Conservation (phyloP, 2,888 invertebrate species). For the Caenorhabditis doughertyi region DNA sequence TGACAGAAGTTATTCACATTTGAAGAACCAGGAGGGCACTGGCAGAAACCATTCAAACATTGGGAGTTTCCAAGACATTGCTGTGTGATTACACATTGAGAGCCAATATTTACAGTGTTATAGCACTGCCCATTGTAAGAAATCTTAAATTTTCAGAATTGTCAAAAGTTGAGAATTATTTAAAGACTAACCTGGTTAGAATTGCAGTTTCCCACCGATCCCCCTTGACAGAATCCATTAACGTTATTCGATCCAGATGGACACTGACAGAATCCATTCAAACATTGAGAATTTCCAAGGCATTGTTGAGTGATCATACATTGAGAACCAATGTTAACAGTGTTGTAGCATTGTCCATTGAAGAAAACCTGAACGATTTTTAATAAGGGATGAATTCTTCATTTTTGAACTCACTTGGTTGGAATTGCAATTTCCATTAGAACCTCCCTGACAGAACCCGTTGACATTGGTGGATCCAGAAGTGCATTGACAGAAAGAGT, state of each 20-base stretch:
- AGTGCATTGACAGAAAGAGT: conserved; percentile 60
- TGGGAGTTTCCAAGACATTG: background rate
- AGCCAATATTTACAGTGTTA: too few species aligned
- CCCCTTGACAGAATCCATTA: conserved; percentile 39
- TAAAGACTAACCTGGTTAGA: conserved; percentile 32
- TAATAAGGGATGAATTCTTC: background rate
- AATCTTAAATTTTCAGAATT: too few species aligned
- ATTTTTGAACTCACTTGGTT: conserved; percentile 27
- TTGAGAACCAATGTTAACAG: conserved; percentile 64
- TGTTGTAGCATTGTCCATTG: conserved; percentile 51
- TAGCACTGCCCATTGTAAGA: too few species aligned
- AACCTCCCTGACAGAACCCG: conserved; percentile 31
- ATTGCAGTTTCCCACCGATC: conserved; percentile 34
- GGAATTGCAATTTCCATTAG: conserved; percentile 22
- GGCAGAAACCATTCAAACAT: too few species aligned
- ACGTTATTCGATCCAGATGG: conserved; percentile 35
- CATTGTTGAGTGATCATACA: conserved; percentile 73
- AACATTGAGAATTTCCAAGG: conserved; percentile 55
- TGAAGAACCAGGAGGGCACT: too few species aligned
- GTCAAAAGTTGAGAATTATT: too few species aligned
- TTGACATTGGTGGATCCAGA: conserved; percentile 37
- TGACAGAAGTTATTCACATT: too few species aligned
- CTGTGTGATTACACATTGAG: too few species aligned
- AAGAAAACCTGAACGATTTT: conserved; percentile 15
- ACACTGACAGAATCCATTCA: conserved; percentile 61